Evolutionary conservation across 2,888 invertebrate species (phyloP).

Genomic region (Leucania comma): DNA sequence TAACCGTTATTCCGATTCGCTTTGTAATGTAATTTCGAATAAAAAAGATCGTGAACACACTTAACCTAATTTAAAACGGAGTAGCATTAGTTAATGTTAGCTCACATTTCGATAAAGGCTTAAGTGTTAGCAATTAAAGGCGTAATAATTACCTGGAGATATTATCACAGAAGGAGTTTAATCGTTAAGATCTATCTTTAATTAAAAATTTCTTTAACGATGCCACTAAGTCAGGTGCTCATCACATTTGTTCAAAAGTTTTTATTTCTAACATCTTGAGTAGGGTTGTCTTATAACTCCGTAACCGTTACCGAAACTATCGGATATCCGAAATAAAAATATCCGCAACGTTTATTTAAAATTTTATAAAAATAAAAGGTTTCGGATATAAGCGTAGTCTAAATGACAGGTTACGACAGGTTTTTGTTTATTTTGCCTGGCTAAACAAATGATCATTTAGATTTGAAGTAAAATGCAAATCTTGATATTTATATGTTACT

Average conservation of each 20-base stretch:
- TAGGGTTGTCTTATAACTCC: too few species aligned
- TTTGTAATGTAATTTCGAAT: constrained; percentile 26
- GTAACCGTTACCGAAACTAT: too few species aligned
- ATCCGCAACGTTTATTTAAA: too few species aligned
- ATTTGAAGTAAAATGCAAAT: too few species aligned
- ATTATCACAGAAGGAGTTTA: constrained; percentile 42
- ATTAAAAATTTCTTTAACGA: constrained; percentile 63
- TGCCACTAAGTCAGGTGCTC: constrained; percentile 49
- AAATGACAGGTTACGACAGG: too few species aligned
- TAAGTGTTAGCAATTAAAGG: constrained; percentile 47
- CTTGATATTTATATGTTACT: too few species aligned
- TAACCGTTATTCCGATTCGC: constrained; percentile 29
- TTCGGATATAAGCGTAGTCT: too few species aligned
- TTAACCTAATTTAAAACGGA: constrained; percentile 50
- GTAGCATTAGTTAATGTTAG: constrained; percentile 35
- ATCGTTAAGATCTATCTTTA: constrained; percentile 58
- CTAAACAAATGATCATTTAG: too few species aligned
- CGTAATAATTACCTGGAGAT: constrained; percentile 58
- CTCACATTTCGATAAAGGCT: constrained; percentile 42
- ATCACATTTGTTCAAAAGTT: constrained; percentile 49
- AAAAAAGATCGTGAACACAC: constrained; percentile 37
- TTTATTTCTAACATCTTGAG: constrained; percentile 54
- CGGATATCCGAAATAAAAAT: too few species aligned
- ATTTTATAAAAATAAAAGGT: too few species aligned
- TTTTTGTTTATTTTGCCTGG: too few species aligned